A percentile compares a stretch with the other conserved stretches of the same genome.
Conservation (phyloP, 2,888 invertebrate genomes). For the Orthosia cruda region DNA sequence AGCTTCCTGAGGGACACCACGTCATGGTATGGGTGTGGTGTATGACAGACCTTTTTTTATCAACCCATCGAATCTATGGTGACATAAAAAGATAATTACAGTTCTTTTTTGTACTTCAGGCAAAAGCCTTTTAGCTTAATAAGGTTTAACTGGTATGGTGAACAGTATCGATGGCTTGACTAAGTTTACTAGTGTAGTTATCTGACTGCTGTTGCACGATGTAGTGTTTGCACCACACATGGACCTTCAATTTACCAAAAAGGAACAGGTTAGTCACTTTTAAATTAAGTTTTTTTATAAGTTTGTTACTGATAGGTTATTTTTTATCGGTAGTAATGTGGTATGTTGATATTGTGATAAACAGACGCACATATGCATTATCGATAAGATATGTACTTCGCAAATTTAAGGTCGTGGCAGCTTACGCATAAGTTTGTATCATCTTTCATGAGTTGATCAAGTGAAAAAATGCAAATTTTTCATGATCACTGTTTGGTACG, state of each 20-base stretch:
- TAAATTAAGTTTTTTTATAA: neutral
- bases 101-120: slow-evolving; percentile 62
- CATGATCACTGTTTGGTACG: neutral
- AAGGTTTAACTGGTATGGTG: slow-evolving; percentile 57
- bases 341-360: slow-evolving; percentile 48
- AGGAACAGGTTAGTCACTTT: slow-evolving; percentile 40
- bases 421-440: slow-evolving; percentile 14
- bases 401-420: slow-evolving; percentile 25
- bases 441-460: neutral
- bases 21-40: slow-evolving; percentile 71
- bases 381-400: slow-evolving; percentile 42
- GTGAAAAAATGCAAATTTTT: neutral
- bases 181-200: slow-evolving; percentile 30
- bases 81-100: slow-evolving; percentile 77
- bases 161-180: slow-evolving; percentile 59
- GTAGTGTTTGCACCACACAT: slow-evolving; percentile 10
- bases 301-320: slow-evolving; percentile 1
- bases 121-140: slow-evolving; percentile 78
- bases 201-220: slow-evolving; percentile 3
- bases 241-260: neutral
- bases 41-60: slow-evolving; percentile 68
- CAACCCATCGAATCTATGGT: slow-evolving; percentile 70
- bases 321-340: slow-evolving; percentile 3
- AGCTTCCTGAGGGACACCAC: slow-evolving; percentile 71
- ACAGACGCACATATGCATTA: slow-evolving; percentile 20